These are phyloP conservation scores for Bellardia bayeri DNA, from an alignment of 2,888 invertebrate species.

Conservation along the genomic window DNA sequence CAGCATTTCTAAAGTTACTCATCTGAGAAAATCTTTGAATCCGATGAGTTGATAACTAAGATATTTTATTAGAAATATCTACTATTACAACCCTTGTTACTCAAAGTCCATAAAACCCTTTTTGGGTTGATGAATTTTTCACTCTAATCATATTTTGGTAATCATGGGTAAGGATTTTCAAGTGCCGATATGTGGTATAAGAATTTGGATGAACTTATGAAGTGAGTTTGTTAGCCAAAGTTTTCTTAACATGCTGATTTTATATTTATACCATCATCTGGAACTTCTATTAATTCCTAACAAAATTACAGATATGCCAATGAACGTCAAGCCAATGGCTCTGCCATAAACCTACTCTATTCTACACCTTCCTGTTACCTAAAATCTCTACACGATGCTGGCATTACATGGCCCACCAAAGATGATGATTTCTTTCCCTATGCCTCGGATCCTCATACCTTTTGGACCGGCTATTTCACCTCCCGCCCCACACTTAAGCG, in stretches of 20 bases:
- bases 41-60: no score
- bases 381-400: conserved; percentile 89
- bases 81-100: neutral
- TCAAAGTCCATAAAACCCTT: neutral
- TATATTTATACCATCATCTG: neutral
- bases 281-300: neutral
- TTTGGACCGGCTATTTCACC: conserved; percentile 97
- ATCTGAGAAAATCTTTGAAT: no score
- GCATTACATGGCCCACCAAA: conserved; percentile 89
- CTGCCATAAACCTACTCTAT: conserved; percentile 91
- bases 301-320: conserved; percentile 80
- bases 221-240: conserved; percentile 84
- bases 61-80: no score
- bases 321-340: conserved; percentile 84
- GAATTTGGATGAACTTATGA: conserved; percentile 95
- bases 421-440: conserved; percentile 96
- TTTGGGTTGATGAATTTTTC: conserved; percentile 86
- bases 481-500: conserved; percentile 92
- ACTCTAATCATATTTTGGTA: conserved; percentile 90
- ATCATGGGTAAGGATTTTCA: conserved; percentile 97
- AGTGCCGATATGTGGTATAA: conserved; percentile 90
- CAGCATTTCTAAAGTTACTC: no score
- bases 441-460: conserved; percentile 92
- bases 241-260: conserved; percentile 20
- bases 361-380: conserved; percentile 94